These are phyloP conservation scores for Uloborus plumipes DNA, from an alignment of 2,888 invertebrate species.

Conservation along the genomic window DNA sequence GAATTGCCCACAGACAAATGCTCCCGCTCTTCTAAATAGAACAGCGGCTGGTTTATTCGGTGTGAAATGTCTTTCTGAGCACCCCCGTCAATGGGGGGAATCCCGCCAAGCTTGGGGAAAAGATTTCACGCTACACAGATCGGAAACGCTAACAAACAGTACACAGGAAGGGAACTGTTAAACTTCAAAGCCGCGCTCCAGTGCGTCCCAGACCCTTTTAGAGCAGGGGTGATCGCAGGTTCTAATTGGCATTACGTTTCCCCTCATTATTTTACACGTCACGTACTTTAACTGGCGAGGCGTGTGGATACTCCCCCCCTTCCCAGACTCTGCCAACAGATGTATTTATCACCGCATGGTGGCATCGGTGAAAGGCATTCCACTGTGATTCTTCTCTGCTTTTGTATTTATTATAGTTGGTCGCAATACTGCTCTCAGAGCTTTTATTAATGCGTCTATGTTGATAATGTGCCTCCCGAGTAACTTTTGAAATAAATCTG, in stretches of 20 bases:
- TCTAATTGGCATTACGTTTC: constrained; percentile 60
- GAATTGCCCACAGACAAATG: constrained; percentile 24
- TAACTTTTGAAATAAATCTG: too few species aligned
- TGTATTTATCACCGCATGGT: constrained; percentile 51
- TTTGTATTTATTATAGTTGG: too few species aligned
- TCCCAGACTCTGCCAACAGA: constrained; percentile 31
- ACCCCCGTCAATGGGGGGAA: constrained; percentile 23
- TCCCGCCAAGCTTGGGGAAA: neutral
- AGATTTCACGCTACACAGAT: constrained; percentile 47
- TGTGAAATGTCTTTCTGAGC: constrained; percentile 54
- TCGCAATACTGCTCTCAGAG: too few species aligned
- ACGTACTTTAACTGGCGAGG: constrained; percentile 39
- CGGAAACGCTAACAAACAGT: constrained; percentile 62
- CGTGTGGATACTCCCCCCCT: constrained; percentile 26
- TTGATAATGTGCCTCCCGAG: too few species aligned
- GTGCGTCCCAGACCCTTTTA: neutral
- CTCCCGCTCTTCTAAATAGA: constrained; percentile 28
- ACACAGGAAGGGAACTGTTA: constrained; percentile 31
- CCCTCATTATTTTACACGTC: constrained; percentile 63
- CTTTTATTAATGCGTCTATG: too few species aligned
- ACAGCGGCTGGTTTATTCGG: constrained; percentile 48
- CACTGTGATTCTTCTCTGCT: too few species aligned
- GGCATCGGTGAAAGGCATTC: neutral
- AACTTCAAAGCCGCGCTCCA: constrained; percentile 42
- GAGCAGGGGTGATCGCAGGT: neutral